phyloP scores from a whole-genome alignment of 1,140 invertebrate genomes.

The Oryctes rhinoceros region DNA sequence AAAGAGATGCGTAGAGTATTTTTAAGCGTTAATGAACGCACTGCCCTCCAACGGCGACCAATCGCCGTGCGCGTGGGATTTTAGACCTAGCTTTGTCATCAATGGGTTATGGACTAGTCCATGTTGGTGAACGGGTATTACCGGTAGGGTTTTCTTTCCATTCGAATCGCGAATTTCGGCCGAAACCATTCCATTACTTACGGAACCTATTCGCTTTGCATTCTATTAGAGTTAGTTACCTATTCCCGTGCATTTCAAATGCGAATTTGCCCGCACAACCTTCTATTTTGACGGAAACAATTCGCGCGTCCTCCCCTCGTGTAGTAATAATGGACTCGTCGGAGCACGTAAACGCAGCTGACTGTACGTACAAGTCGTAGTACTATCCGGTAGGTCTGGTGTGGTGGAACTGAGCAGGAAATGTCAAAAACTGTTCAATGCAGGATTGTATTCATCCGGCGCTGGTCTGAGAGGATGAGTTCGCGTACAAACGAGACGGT shows the following conservation, averaged over 20 bases:
- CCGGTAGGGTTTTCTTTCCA: conserved; percentile 36
- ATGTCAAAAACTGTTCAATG: conserved; percentile 41
- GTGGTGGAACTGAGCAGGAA: conserved; percentile 41
- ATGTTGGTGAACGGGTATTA: conserved; percentile 46
- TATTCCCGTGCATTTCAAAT: neutral
- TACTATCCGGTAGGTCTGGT: conserved; percentile 51
- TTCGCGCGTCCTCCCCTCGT: conserved; percentile 47
- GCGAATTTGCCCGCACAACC: neutral
- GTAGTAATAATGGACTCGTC: conserved; percentile 57
- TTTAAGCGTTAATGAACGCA: conserved; percentile 56
- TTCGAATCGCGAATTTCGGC: neutral
- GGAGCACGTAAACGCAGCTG: conserved; percentile 54
- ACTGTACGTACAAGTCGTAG: conserved; percentile 56
- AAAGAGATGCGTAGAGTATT: conserved; percentile 50
- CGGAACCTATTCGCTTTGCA: neutral
- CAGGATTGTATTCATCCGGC: conserved; percentile 37
- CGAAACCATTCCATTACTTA: neutral
- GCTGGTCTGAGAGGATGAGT: conserved; percentile 44
- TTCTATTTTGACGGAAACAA: conserved; percentile 24
- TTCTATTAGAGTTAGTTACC: neutral
- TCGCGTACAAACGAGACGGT: conserved; percentile 42
- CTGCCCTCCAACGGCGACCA: conserved; percentile 55
- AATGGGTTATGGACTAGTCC: conserved; percentile 60
- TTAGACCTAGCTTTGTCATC: conserved; percentile 62
- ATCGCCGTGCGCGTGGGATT: conserved; percentile 56